Conservation (phyloP, 2,797 vertebrate genomes). For the Hemitrygon akajei region DNA sequence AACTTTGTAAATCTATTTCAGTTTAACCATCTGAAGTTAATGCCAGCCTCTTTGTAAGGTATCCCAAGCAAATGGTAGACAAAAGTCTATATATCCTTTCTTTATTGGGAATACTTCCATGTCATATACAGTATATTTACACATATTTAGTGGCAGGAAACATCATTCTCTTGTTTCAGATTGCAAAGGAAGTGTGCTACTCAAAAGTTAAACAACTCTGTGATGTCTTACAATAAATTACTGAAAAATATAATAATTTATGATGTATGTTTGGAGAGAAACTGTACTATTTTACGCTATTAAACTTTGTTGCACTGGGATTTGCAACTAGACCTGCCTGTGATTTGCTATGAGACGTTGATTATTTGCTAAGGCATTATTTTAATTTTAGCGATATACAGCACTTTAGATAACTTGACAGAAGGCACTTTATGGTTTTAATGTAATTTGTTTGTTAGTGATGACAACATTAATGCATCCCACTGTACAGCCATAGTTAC, state of each 20-base stretch:
- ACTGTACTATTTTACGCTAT: conserved; percentile 26
- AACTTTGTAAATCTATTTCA: conserved; percentile 3
- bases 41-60: neutral
- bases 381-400: conserved; percentile 5
- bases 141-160: neutral
- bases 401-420: conserved; percentile 28
- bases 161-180: neutral
- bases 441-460: conserved; percentile 25
- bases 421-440: conserved; percentile 15
- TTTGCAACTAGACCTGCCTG: neutral
- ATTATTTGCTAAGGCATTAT: conserved; percentile 17
- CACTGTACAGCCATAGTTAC: conserved; percentile 15
- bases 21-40: conserved; percentile 1
- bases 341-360: neutral
- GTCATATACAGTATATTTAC: neutral
- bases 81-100: neutral
- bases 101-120: neutral
- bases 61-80: neutral
- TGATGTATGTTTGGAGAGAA: conserved; percentile 13
- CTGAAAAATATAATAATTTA: neutral
- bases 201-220: conserved; percentile 20
- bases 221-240: conserved; percentile 15
- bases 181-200: neutral
- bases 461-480: conserved; percentile 14
- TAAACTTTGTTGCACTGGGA: conserved; percentile 25